phyloP scores from a whole-genome alignment of 92 coral and sea anemone species.

The Zoanthus solanderi region DNA sequence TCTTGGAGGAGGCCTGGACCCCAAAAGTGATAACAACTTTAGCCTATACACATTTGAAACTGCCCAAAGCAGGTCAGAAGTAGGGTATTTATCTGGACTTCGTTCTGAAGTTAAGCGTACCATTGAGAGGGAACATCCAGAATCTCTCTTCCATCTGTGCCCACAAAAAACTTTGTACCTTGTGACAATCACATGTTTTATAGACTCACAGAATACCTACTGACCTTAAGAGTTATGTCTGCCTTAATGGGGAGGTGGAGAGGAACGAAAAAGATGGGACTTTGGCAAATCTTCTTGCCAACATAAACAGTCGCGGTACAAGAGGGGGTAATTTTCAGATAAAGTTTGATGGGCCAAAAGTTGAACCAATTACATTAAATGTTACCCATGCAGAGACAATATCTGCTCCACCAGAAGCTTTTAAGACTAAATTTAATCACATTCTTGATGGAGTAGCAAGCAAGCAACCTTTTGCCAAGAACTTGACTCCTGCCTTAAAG shows the following conservation, averaged over 20 bases:
- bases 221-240: conserved; percentile 19
- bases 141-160: conserved; percentile 50
- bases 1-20: conserved; percentile 66
- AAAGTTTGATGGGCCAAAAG: conserved; percentile 48
- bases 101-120: conserved; percentile 62
- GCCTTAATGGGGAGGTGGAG: conserved; percentile 18
- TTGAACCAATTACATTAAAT: conserved; percentile 49
- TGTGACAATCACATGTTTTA: conserved; percentile 39
- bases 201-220: conserved; percentile 28
- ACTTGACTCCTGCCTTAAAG: conserved; percentile 25
- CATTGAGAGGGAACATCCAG: conserved; percentile 64
- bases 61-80: conserved; percentile 62
- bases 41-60: conserved; percentile 67
- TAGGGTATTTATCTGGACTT: conserved; percentile 56
- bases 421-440: conserved; percentile 13
- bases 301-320: conserved; percentile 23
- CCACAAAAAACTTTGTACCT: conserved; percentile 34
- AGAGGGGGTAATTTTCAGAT: conserved; percentile 46
- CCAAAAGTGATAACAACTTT: conserved; percentile 60
- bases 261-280: conserved; percentile 15
- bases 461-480: conserved; percentile 37
- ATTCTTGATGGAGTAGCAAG: conserved; percentile 40
- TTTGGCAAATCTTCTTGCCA: conserved; percentile 21
- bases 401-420: conserved; percentile 64
- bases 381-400: conserved; percentile 57